A percentile compares a stretch with the other conserved stretches of the same genome.
These are phyloP conservation scores for Dasypus novemcinctus DNA, from an alignment of 2,113 vertebrate genomes.

Conservation along the genomic window DNA sequence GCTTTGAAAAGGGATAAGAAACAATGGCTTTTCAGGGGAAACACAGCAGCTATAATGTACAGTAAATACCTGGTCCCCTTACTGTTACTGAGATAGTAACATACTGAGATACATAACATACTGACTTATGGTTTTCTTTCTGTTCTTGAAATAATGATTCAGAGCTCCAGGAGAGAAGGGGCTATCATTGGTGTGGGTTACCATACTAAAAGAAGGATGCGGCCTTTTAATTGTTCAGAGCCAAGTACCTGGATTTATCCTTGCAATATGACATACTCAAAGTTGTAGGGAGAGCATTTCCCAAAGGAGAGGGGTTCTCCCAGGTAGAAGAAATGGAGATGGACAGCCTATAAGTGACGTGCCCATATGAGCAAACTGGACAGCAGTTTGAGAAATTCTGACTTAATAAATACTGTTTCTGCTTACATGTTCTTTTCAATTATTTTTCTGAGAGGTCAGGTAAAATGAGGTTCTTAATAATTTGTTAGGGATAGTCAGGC, in stretches of 20 bases:
- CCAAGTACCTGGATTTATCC: neutral
- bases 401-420: slow-evolving; percentile 5
- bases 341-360: neutral
- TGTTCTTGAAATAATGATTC: slow-evolving; percentile 32
- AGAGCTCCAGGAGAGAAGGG: neutral
- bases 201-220: neutral
- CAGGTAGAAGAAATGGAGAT: neutral
- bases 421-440: neutral
- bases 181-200: neutral
- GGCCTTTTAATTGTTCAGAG: neutral
- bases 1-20: neutral
- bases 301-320: neutral
- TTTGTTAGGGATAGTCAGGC: neutral
- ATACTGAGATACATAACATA: no score
- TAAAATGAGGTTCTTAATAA: slow-evolving; percentile 36
- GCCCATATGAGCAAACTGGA: neutral
- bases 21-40: neutral
- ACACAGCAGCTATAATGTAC: neutral
- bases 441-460: neutral
- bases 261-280: neutral
- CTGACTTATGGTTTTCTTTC: neutral
- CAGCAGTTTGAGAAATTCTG: neutral
- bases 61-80: neutral
- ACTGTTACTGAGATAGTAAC: neutral
- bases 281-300: neutral